Base-by-base conservation (phyloP, 2,113 vertebrate genomes). In the Pollachius pollachius region DNA sequence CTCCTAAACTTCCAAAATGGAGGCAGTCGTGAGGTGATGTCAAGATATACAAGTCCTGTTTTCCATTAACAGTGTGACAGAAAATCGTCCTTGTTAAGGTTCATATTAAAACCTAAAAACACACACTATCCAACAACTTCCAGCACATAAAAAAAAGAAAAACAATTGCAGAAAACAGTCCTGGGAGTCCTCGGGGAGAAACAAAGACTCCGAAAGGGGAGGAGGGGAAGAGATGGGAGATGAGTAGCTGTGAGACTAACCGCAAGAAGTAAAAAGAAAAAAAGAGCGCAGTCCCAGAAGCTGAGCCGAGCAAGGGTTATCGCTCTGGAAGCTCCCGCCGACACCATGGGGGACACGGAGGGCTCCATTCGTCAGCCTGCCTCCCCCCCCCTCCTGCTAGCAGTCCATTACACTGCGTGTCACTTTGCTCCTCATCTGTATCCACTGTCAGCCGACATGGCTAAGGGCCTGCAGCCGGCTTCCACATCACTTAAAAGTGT, bases 381-480 rank as follows among this genome's bases (percentile, higher is more conserved):
- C 81, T 81, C 78, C 68, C 76, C 77, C 81, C 82, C 8, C 41
- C 41, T 48, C 4, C 64, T 75, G 70, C 82, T 79, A 82, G 75
- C 79, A 74, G 80, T 74, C 84, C 85, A 90, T 91, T 91, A 92
- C 86, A 84, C 77, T 74, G 70, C 80, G 79, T 41, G 68, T 90
- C 89, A 90, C 84, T 88, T 88, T 87, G 48, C 87, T 86, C 88
- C 88, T 88, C 89, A 87, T 90, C 79, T 79, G 64, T 86, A 89
- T 86, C 58, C 59, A 73, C 68, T 65, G 73, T 71, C 54, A 67
- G 17, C 48, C 65, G 67, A 67, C 56, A 64, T 62, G 0, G 27
- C 21, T 60, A 5, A 54, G 15, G 18, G 16, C 41, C 41, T 48
- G 11, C 41, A 48, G 41, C 11, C 8, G 41, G 41, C 41, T 13